These are phyloP conservation scores for Salvelinus namaycush DNA, from an alignment of 2,113 vertebrate species.

Conservation along the genomic window DNA sequence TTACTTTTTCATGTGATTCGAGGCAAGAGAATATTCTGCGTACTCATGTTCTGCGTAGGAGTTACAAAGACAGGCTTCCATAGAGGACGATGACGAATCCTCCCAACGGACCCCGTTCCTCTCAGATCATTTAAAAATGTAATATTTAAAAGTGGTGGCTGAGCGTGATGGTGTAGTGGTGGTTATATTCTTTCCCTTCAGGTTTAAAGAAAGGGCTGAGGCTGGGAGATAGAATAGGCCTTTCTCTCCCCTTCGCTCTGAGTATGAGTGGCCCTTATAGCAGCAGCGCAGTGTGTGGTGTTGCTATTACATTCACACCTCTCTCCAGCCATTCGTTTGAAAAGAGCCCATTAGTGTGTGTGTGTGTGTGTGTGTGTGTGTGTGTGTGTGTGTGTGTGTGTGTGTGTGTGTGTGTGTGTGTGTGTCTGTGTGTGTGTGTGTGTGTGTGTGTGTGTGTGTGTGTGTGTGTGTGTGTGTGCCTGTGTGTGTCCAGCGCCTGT, in stretches of 20 bases:
- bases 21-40: constrained; percentile 28
- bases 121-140: background rate
- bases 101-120: constrained; percentile 6
- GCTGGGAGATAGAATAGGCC: background rate
- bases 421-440: background rate
- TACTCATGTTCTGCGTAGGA: constrained; percentile 10
- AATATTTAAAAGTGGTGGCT: background rate
- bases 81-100: background rate
- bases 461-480: constrained; percentile 7
- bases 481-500: background rate
- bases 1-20: constrained; percentile 7
- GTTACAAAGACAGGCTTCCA: background rate
- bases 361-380: constrained; percentile 13
- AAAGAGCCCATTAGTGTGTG: constrained; percentile 1
- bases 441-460: background rate
- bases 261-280: background rate
- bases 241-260: background rate
- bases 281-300: background rate
- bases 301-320: constrained; percentile 1
- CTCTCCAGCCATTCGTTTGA: too few species aligned
- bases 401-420: background rate
- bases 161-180: background rate
- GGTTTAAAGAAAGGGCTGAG: background rate
- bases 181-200: background rate
- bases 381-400: constrained; percentile 5